These are phyloP conservation scores for Apis cerana DNA, from an alignment of 1,140 invertebrate species.

Conservation along the genomic window DNA sequence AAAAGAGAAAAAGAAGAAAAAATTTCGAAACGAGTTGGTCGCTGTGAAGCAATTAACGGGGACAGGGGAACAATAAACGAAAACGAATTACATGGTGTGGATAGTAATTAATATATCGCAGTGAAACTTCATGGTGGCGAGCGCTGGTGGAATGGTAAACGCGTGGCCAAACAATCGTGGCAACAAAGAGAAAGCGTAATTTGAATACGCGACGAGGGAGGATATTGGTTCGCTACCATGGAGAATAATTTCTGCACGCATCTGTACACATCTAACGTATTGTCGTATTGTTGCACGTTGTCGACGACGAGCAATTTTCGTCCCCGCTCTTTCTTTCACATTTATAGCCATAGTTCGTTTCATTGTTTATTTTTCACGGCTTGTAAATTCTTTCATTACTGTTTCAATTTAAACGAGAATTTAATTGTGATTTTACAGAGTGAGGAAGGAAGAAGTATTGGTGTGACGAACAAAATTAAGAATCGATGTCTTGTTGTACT, in stretches of 20 bases:
- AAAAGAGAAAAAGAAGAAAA: no score
- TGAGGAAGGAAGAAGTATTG: no score
- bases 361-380: neutral
- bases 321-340: neutral
- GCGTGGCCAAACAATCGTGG: neutral
- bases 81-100: neutral
- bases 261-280: neutral
- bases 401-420: neutral
- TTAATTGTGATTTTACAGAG: neutral
- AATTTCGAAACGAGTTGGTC: no score
- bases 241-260: neutral
- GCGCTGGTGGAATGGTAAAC: neutral
- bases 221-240: neutral
- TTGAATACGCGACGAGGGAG: neutral
- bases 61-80: neutral
- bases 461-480: no score
- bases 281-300: no score
- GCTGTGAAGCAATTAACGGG: constrained; percentile 5
- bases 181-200: constrained; percentile 28
- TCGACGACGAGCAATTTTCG: neutral
- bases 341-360: neutral
- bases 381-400: neutral
- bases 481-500: no score
- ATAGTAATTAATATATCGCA: constrained; percentile 12
- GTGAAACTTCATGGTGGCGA: constrained; percentile 2